Conservation (phyloP, 2,888 invertebrate species). For the Synanthedon andrenaeformis region DNA sequence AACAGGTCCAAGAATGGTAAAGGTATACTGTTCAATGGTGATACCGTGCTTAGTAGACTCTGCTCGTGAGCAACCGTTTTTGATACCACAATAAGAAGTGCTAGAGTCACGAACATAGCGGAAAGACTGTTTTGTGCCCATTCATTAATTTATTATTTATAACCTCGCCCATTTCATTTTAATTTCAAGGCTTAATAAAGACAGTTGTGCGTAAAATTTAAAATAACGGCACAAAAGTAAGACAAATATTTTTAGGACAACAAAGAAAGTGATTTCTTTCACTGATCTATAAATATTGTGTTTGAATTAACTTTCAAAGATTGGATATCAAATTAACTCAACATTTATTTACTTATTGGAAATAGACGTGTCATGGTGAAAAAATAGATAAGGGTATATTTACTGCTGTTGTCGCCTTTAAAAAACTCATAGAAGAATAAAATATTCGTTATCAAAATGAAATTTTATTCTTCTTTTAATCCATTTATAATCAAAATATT, state of each 20-base stretch:
- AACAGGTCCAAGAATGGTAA: constrained; percentile 52
- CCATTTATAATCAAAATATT: too few relatives aligned
- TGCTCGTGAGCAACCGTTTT: constrained; percentile 42
- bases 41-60: background rate
- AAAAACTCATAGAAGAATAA: too few relatives aligned
- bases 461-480: too few relatives aligned
- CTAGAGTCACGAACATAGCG: constrained; percentile 47
- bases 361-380: too few relatives aligned
- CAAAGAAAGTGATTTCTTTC: background rate
- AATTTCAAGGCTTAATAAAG: constrained; percentile 46
- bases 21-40: constrained; percentile 34
- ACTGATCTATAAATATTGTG: too few relatives aligned
- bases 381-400: too few relatives aligned
- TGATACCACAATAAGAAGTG: constrained; percentile 37
- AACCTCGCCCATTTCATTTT: constrained; percentile 57
- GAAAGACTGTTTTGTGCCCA: constrained; percentile 53
- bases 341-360: too few relatives aligned
- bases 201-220: constrained; percentile 22
- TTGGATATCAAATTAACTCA: too few relatives aligned
- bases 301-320: too few relatives aligned
- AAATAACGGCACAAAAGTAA: constrained; percentile 39
- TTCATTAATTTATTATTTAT: constrained; percentile 38
- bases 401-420: too few relatives aligned
- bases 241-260: constrained; percentile 4
- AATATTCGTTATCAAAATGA: too few relatives aligned